Evolutionary conservation across 2,113 vertebrate species (phyloP), one percentile per base, ranked within the genome.

Genomic region (Gambusia holbrooki): DNA sequence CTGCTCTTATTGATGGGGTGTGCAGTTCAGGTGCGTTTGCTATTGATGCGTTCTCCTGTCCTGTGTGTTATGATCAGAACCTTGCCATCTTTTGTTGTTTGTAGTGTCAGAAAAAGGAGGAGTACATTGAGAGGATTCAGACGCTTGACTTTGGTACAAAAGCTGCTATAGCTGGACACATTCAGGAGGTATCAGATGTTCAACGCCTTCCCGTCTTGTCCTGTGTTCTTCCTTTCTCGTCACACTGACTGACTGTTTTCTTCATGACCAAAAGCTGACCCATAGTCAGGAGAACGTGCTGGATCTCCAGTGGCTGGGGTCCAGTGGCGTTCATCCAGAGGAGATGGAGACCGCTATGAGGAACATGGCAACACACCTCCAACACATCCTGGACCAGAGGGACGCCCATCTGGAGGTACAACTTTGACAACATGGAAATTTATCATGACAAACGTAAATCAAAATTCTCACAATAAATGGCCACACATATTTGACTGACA

Each of bases 51-150:
- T 32, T 40, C 45, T 29, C 13, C 1, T 14, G 15, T 15, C 1
- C 29, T 40, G 6, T 25, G 19, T 40, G 15, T 33, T 35, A 12
- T 48, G 7, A 1, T 27, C 3, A 0, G 22, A 22, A 10, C 12
- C 33, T 14, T 71, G 28, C 58, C 11, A 35, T 28, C n/a, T 60
- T 60, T 58, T 63, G n/a, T n/a, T 80, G 72, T 22, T 94, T 95
- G 77, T 87, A 98, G 97, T 97, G 97, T 92, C 96, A 98, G 91
- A 96, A 93, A 87, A 98, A 97, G 92, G 97, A 98, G 89, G 95
- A 96, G 86, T 97, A 97, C 88, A 97, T 98, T 71, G 96, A 97
- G 91, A 96, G 93, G 90, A 98, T 98, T 83, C 96, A 98, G 84
- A 89, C 92, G 35, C 93, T 98, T 88, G 96, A 98, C 91, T 98